phyloP scores from a whole-genome alignment of 2,888 invertebrate genomes.

The Eurytoma californica region DNA sequence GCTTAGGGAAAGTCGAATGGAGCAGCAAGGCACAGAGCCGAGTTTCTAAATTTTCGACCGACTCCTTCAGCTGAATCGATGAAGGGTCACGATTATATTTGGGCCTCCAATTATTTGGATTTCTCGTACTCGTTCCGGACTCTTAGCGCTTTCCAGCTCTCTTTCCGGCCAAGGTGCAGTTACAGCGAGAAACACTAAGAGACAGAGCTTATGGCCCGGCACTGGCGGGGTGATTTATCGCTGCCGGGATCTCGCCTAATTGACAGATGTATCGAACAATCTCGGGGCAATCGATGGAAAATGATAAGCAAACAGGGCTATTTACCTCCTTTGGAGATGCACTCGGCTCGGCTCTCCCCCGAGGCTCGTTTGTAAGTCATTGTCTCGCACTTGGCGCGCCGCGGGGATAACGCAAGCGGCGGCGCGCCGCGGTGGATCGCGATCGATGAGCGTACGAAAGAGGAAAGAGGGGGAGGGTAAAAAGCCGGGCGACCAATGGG shows the following conservation, averaged over 20 bases:
- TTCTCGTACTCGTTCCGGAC: too few species aligned
- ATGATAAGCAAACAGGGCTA: slow-evolving; percentile 55
- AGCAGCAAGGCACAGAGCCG: too few species aligned
- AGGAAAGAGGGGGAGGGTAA: background rate
- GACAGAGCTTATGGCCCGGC: background rate
- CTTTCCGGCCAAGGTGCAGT: too few species aligned
- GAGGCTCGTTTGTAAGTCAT: slow-evolving; percentile 50
- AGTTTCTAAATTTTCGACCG: too few species aligned
- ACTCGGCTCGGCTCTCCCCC: slow-evolving; percentile 11
- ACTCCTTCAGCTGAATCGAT: too few species aligned
- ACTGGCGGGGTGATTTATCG: slow-evolving; percentile 46
- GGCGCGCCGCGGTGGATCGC: background rate
- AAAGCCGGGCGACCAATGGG: background rate
- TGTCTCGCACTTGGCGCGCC: slow-evolving; percentile 39
- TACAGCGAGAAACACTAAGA: too few species aligned
- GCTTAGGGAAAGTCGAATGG: too few species aligned
- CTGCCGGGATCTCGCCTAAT: slow-evolving; percentile 51
- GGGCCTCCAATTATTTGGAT: too few species aligned
- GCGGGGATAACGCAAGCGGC: slow-evolving; percentile 10
- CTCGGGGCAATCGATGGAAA: slow-evolving; percentile 53
- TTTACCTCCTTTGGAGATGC: slow-evolving; percentile 49
- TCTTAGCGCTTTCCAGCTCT: too few species aligned
- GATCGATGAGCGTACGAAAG: background rate
- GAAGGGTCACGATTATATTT: too few species aligned
- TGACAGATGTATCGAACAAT: slow-evolving; percentile 56